phyloP scores from a whole-genome alignment of 2,113 vertebrate species.

The Campylorhamphus procurvoides region DNA sequence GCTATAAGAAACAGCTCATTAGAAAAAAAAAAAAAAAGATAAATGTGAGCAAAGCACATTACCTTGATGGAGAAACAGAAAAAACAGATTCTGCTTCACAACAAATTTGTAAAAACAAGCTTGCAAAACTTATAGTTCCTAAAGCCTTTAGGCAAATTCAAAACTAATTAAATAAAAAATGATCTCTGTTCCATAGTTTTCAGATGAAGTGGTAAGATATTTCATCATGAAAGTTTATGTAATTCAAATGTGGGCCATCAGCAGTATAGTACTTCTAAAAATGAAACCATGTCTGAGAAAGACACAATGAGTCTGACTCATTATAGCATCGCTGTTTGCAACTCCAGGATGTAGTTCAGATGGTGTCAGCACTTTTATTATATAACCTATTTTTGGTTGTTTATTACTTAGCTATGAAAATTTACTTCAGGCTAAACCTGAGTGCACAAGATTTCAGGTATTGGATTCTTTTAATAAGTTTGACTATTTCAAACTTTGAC shows the following conservation, averaged over 20 bases:
- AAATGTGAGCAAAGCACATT: conserved; percentile 13
- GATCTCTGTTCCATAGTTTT: not conserved
- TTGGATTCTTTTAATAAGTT: not conserved
- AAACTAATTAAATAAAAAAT: conserved; percentile 57
- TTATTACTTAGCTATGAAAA: conserved; percentile 45
- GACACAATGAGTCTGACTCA: conserved; percentile 29
- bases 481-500: not conserved
- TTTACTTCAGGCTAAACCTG: conserved; percentile 19
- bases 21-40: not conserved
- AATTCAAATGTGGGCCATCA: conserved; percentile 49
- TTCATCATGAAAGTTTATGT: conserved; percentile 44
- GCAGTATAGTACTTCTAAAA: conserved; percentile 40
- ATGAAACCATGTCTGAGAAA: conserved; percentile 32
- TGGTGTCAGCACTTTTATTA: conserved; percentile 45
- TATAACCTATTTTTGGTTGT: conserved; percentile 28
- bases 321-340: not conserved
- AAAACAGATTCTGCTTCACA: not conserved
- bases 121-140: conserved; percentile 39
- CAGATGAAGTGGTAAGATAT: conserved; percentile 23
- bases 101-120: conserved; percentile 61
- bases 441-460: not conserved
- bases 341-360: not conserved
- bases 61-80: conserved; percentile 56
- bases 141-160: conserved; percentile 52
- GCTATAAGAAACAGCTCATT: conserved; percentile 64